Conservation (phyloP, 2,797 vertebrate genomes). For the Periparus ater region DNA sequence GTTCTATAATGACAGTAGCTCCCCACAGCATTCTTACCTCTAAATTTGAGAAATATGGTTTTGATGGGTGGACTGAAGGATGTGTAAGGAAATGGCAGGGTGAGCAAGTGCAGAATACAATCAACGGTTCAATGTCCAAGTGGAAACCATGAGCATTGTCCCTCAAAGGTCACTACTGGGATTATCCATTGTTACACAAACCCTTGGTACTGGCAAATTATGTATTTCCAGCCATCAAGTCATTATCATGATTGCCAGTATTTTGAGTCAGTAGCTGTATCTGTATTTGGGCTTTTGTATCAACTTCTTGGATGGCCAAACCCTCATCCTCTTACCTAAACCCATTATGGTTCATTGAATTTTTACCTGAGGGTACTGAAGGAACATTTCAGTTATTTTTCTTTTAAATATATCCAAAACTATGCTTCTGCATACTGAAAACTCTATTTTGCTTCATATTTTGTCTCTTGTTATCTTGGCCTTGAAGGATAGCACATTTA, state of each 20-base stretch:
- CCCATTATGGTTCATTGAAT: constrained; percentile 41
- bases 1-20: neutral
- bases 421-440: constrained; percentile 26
- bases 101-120: neutral
- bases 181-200: neutral
- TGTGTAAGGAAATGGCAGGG: neutral
- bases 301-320: constrained; percentile 48
- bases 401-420: constrained; percentile 34
- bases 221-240: constrained; percentile 24
- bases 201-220: constrained; percentile 24
- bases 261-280: constrained; percentile 44
- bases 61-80: neutral
- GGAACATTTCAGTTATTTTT: constrained; percentile 43
- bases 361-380: constrained; percentile 39
- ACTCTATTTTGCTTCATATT: neutral
- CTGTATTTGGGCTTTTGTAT: constrained; percentile 3
- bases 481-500: constrained; percentile 28
- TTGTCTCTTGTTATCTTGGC: constrained; percentile 45
- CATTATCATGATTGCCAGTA: neutral
- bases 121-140: neutral
- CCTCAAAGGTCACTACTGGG: neutral
- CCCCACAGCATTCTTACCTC: neutral
- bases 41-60: neutral
- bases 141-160: rapidly evolving
- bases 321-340: constrained; percentile 28